Evolutionary conservation across 2,797 vertebrate genomes (phyloP).

Genomic region (Spheniscus humboldti): DNA sequence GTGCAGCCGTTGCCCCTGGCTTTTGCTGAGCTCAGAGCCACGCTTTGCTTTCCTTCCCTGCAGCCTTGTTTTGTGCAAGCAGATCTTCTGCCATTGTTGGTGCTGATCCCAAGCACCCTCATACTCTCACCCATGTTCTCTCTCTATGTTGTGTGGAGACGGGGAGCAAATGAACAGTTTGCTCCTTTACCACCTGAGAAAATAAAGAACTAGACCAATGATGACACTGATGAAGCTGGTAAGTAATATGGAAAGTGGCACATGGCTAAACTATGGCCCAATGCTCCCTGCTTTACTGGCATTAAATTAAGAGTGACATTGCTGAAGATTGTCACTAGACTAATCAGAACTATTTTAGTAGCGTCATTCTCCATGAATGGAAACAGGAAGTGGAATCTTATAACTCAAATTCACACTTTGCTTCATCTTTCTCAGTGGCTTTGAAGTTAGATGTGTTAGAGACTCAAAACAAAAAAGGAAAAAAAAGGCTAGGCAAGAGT

Average conservation of each 20-base stretch:
- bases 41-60: accelerated
- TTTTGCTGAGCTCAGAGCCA: not conserved
- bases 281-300: not conserved
- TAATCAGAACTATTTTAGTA: not conserved
- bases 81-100: accelerated
- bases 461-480: not conserved
- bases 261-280: not conserved
- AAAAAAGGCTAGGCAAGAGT: not conserved
- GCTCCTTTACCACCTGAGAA: not conserved
- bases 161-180: not conserved
- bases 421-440: not conserved
- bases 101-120: not conserved
- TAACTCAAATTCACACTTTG: not conserved
- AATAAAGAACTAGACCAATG: not conserved
- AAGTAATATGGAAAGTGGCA: not conserved
- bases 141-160: not conserved
- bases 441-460: not conserved
- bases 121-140: not conserved
- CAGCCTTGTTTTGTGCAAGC: not conserved
- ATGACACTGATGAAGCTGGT: not conserved
- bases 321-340: not conserved
- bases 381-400: not conserved
- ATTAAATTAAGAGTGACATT: not conserved
- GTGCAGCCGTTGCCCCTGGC: not conserved
- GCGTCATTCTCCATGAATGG: accelerated